Conservation (phyloP, 2,797 vertebrate genomes). For the Cirrhinus molitorella region DNA sequence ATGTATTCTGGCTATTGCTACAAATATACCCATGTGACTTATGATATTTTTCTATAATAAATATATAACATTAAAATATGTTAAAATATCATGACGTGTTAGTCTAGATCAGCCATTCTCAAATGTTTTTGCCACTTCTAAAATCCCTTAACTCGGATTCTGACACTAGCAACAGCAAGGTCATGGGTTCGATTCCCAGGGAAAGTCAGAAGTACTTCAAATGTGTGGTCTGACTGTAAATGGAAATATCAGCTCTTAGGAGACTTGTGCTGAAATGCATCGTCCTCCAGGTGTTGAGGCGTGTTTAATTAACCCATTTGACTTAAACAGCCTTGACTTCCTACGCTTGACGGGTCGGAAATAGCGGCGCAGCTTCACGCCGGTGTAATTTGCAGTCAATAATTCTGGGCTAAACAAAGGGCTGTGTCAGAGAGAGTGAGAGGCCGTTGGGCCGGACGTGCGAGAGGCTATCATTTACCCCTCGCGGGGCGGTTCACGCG, state of each 20-base stretch:
- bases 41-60: too few relatives aligned
- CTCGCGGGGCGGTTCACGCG: conserved; percentile 41
- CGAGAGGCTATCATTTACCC: conserved; percentile 63
- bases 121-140: background rate
- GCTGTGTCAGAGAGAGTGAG: conserved; percentile 45
- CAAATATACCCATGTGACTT: too few relatives aligned
- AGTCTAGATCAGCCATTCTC: background rate
- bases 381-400: conserved; percentile 71
- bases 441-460: background rate
- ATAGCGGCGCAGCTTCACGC: conserved; percentile 55
- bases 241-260: too few relatives aligned
- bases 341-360: conserved; percentile 50
- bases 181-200: background rate
- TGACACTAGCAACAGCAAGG: background rate
- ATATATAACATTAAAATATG: too few relatives aligned
- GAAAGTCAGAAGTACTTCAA: background rate
- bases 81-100: background rate
- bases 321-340: conserved; percentile 66
- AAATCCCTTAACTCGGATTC: background rate
- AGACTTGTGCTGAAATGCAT: conserved; percentile 58
- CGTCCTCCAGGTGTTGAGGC: conserved; percentile 67
- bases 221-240: background rate
- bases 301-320: conserved; percentile 76
- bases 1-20: too few relatives aligned
- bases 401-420: conserved; percentile 59